Evolutionary conservation across 2,113 vertebrate species (phyloP).

Genomic region (Sclerurus mexicanus): DNA sequence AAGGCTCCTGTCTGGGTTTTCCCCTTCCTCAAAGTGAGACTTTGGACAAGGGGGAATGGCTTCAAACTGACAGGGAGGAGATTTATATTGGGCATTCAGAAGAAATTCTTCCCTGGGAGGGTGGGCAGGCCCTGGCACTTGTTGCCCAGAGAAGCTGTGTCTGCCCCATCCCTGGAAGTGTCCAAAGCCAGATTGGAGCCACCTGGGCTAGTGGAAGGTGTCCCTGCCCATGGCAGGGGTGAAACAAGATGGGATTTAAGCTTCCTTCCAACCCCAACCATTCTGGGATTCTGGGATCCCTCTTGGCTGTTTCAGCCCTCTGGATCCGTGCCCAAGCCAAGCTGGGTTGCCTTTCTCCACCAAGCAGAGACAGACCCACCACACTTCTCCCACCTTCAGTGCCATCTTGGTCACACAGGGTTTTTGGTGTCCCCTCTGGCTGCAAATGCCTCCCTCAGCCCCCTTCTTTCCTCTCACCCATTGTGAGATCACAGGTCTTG

Average conservation of each 20-base stretch:
- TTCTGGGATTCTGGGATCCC: background rate
- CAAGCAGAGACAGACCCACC: background rate
- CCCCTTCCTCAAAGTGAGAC: background rate
- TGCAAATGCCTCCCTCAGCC: background rate
- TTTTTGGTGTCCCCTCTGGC: background rate
- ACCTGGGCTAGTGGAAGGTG: fast-evolving
- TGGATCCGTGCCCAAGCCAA: background rate
- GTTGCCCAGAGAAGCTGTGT: background rate
- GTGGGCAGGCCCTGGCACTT: background rate
- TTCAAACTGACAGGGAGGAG: background rate
- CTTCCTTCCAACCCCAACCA: background rate
- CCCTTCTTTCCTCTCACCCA: background rate
- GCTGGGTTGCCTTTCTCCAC: background rate
- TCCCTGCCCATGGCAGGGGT: background rate
- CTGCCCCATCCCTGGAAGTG: background rate
- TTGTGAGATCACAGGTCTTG: fast-evolving
- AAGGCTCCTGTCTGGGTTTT: background rate
- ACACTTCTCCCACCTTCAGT: fast-evolving
- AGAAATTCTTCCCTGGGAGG: fast-evolving
- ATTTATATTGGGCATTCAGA: fast-evolving
- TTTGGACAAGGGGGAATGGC: background rate
- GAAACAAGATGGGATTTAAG: background rate
- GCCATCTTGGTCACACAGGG: fast-evolving
- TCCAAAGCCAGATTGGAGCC: background rate
- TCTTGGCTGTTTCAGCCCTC: background rate